Conservation (phyloP, 1,140 invertebrate genomes). For the Pantala flavescens region DNA sequence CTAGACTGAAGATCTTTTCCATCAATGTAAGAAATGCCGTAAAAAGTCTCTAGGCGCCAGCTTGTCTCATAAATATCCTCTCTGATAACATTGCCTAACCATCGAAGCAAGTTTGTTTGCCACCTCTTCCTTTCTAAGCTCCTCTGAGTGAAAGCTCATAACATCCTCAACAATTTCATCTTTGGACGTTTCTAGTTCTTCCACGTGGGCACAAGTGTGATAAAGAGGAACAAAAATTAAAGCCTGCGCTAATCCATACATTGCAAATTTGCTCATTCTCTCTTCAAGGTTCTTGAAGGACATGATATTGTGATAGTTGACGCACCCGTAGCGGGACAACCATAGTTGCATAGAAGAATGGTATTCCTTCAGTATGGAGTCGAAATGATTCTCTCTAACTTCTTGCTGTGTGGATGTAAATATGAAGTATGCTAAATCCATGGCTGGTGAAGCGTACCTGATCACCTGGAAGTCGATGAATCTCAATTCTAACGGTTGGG, state of each 20-base stretch:
- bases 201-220: too few species aligned
- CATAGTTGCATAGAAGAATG: neutral
- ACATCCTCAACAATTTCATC: too few species aligned
- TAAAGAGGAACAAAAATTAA: neutral
- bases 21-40: too few species aligned
- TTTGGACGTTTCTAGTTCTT: too few species aligned
- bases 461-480: slow-evolving; percentile 25
- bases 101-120: too few species aligned
- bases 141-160: too few species aligned
- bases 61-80: too few species aligned
- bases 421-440: slow-evolving; percentile 25
- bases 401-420: slow-evolving; percentile 19
- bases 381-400: neutral
- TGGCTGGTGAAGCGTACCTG: slow-evolving; percentile 19
- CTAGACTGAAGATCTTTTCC: too few species aligned
- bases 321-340: neutral
- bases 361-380: neutral
- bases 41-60: too few species aligned
- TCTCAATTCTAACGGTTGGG: neutral
- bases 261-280: neutral
- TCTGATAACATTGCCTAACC: too few species aligned
- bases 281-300: neutral
- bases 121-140: too few species aligned
- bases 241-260: neutral
- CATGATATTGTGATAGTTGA: neutral